A percentile compares a stretch with the other conserved stretches of the same genome.
phyloP scores from a whole-genome alignment of 2,888 invertebrate species.

The Acronicta psi region DNA sequence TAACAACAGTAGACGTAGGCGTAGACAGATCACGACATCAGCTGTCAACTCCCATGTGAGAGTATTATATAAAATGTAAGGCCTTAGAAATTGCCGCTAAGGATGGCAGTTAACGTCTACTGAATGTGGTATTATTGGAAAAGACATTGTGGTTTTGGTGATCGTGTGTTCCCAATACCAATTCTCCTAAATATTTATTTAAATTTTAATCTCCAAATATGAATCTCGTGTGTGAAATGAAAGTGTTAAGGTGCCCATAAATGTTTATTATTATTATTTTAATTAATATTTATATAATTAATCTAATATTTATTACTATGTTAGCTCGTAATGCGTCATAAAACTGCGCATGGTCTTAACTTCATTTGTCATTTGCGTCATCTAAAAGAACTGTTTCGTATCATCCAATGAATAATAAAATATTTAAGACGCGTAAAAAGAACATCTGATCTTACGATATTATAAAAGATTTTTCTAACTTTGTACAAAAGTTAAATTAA shows the following conservation, averaged over 20 bases:
- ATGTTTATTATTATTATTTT: conserved; percentile 58
- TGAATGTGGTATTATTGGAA: conserved; percentile 28
- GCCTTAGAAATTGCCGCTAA: conserved; percentile 36
- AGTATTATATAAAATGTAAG: conserved; percentile 44
- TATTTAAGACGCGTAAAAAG: conserved; percentile 23
- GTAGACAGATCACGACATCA: conserved; percentile 86
- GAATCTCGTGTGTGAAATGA: conserved; percentile 67
- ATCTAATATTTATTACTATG: conserved; percentile 25
- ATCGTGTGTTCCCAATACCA: conserved; percentile 46
- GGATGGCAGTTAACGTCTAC: conserved; percentile 47
- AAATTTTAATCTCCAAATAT: conserved; percentile 58
- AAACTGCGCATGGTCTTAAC: conserved; percentile 21
- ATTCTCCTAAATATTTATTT: conserved; percentile 52
- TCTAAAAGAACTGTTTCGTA: conserved; percentile 6
- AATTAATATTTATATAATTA: conserved; percentile 41
- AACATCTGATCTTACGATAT: conserved; percentile 16
- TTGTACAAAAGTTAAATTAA: conserved; percentile 42
- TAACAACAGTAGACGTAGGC: conserved; percentile 90
- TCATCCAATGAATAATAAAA: conserved; percentile 1
- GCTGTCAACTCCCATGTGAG: conserved; percentile 86
- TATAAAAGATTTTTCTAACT: conserved; percentile 46
- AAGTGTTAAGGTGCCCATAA: conserved; percentile 57
- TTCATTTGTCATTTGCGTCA: not conserved
- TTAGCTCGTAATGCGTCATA: conserved; percentile 34
- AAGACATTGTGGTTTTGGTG: conserved; percentile 51